These are phyloP conservation scores for Trogon melanurus DNA, from an alignment of 2,113 vertebrate species.

Conservation along the genomic window DNA sequence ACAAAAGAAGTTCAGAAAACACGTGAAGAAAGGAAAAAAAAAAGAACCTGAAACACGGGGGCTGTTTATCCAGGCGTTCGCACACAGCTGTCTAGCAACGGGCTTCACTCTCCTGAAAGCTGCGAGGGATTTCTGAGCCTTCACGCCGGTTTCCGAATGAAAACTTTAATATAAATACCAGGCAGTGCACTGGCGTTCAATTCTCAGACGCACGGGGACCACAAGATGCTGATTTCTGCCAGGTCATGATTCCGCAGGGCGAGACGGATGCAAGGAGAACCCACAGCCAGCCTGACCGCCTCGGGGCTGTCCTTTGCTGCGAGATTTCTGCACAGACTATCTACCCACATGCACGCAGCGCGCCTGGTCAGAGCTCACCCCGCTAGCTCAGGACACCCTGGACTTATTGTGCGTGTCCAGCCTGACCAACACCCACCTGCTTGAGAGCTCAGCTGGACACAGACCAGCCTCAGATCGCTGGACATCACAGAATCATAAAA, in stretches of 20 bases:
- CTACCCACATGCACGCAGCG: fast-evolving
- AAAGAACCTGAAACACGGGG: neutral
- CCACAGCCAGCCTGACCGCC: neutral
- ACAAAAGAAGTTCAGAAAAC: neutral
- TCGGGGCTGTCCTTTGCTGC: no score
- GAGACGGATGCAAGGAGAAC: neutral
- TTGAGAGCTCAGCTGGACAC: neutral
- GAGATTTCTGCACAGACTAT: neutral
- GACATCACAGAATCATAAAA: fast-evolving
- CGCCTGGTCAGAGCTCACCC: neutral
- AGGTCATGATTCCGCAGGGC: neutral
- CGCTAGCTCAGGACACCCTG: neutral
- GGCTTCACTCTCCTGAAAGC: neutral
- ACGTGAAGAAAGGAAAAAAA: neutral
- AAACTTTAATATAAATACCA: neutral
- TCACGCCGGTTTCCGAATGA: neutral
- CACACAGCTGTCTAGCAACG: neutral
- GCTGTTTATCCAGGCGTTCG: neutral
- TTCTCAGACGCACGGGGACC: neutral
- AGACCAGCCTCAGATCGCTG: neutral
- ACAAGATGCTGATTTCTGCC: neutral
- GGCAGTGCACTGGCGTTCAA: neutral
- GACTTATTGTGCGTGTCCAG: fast-evolving
- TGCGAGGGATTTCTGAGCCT: neutral
- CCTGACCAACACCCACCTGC: neutral